A percentile compares a stretch with the other conserved stretches of the same genome.
Evolutionary conservation across 2,888 invertebrate genomes (phyloP).

Genomic region (Andrena trimmerana): DNA sequence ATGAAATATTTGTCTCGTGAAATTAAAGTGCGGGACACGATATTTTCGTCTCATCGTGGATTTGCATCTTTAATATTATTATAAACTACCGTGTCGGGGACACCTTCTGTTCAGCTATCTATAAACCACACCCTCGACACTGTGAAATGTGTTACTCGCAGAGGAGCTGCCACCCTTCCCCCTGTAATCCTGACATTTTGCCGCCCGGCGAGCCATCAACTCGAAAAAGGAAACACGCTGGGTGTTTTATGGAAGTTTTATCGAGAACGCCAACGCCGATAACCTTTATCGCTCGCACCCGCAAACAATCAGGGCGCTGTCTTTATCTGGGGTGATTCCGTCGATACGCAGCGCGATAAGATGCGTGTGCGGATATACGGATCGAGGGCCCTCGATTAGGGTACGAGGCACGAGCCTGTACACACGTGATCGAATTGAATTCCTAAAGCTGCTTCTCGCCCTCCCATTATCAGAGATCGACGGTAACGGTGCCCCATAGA

Average conservation of each 20-base stretch:
- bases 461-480: neutral
- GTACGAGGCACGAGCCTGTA: constrained; percentile 5
- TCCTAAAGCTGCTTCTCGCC: neutral
- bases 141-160: neutral
- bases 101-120: neutral
- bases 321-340: constrained; percentile 54
- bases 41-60: no score
- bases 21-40: no score
- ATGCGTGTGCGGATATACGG: constrained; percentile 35
- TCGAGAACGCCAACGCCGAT: constrained; percentile 21
- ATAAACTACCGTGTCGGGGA: neutral
- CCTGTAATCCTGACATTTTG: constrained; percentile 26
- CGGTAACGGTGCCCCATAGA: neutral
- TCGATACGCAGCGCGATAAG: constrained; percentile 31
- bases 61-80: neutral
- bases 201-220: constrained; percentile 1
- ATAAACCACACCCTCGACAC: neutral
- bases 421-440: constrained; percentile 9
- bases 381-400: constrained; percentile 23
- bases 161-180: neutral
- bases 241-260: constrained; percentile 39
- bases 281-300: constrained; percentile 55
- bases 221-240: constrained; percentile 10
- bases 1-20: no score
- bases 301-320: constrained; percentile 53